Evolutionary conservation across 1,140 invertebrate genomes (phyloP).

Genomic region (Hylaeus anthracinus): DNA sequence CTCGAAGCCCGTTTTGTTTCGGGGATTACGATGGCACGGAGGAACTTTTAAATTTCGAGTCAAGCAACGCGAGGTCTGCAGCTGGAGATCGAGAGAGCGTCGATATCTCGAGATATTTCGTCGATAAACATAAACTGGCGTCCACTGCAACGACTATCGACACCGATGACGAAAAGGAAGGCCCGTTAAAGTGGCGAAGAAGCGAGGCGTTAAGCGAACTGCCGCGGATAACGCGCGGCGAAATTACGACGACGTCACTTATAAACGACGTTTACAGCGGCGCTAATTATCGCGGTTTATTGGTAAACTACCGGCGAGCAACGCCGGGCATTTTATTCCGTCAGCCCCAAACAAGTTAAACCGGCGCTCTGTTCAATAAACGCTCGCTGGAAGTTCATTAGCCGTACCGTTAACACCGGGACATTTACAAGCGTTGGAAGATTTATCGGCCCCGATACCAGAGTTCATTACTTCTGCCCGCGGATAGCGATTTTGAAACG

Average conservation of each 20-base stretch:
- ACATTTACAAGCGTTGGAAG: neutral
- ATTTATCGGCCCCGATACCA: conserved; percentile 28
- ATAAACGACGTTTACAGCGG: conserved; percentile 35
- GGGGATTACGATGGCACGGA: neutral
- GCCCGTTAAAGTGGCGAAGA: neutral
- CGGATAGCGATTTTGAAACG: conserved; percentile 1
- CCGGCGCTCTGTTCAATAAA: conserved; percentile 10
- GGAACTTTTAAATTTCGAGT: neutral
- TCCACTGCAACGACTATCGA: conserved; percentile 2
- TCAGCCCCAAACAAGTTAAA: neutral
- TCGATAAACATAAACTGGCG: neutral
- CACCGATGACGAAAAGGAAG: neutral
- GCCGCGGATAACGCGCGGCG: conserved; percentile 12
- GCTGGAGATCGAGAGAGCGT: no score
- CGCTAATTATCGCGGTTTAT: conserved; percentile 45
- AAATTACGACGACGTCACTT: conserved; percentile 39
- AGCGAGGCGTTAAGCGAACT: neutral
- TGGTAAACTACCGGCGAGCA: conserved; percentile 34
- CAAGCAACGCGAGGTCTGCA: neutral
- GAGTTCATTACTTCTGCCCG: conserved; percentile 44
- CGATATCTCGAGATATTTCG: neutral
- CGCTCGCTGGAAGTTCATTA: conserved; percentile 32
- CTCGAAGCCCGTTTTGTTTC: neutral
- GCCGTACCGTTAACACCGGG: neutral
- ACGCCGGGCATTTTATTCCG: conserved; percentile 8